Percentiles rank a stretch among this genome's conserved stretches.
phyloP scores from a whole-genome alignment of 2,797 vertebrate species.

The Columba guinea region DNA sequence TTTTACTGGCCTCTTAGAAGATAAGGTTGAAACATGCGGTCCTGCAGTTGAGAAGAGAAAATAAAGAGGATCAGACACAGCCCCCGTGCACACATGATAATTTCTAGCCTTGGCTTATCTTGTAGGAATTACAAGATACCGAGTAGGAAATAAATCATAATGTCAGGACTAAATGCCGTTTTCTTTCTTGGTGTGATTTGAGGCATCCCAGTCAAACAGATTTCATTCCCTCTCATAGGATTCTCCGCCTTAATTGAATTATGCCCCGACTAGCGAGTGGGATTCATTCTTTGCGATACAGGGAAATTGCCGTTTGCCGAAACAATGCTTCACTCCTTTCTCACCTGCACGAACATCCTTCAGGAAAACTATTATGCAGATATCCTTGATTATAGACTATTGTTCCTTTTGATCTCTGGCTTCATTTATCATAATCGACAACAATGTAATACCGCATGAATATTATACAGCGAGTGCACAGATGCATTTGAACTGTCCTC shows the following conservation, averaged over 20 bases:
- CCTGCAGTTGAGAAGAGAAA: background rate
- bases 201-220: background rate
- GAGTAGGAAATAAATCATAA: slow-evolving; percentile 66
- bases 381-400: slow-evolving; percentile 46
- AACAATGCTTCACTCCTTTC: slow-evolving; percentile 39
- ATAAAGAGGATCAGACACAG: background rate
- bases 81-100: background rate
- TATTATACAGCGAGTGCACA: background rate
- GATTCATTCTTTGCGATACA: background rate
- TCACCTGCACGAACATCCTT: slow-evolving; percentile 57
- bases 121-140: slow-evolving; percentile 62
- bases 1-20: slow-evolving; percentile 10
- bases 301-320: slow-evolving; percentile 57
- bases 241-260: slow-evolving; percentile 61
- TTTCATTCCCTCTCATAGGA: background rate
- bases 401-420: slow-evolving; percentile 33
- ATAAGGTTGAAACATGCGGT: background rate
- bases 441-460: background rate
- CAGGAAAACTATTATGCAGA: slow-evolving; percentile 41
- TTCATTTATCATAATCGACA: background rate
- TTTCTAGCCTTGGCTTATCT: slow-evolving; percentile 56
- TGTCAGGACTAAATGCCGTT: slow-evolving; percentile 44
- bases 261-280: background rate
- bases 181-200: slow-evolving; percentile 17
- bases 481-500: background rate